phyloP scores from a whole-genome alignment of 2,888 invertebrate species.

The Linnaemya tessellans region DNA sequence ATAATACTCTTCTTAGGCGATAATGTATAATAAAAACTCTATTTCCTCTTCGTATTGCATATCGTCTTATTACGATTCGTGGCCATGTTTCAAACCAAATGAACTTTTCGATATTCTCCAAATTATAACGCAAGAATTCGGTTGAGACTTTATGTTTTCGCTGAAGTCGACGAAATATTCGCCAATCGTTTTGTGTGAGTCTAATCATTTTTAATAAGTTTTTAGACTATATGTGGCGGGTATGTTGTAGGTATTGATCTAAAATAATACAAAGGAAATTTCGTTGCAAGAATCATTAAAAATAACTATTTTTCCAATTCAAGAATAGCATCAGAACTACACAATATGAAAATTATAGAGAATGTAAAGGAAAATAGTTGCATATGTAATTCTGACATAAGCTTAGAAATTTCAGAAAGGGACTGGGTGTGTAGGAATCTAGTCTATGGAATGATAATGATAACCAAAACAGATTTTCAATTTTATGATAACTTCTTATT shows the following conservation, averaged over 20 bases:
- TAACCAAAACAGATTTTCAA: too few species aligned
- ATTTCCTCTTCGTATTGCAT: constrained; percentile 76
- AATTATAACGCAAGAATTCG: constrained; percentile 77
- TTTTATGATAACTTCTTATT: too few species aligned
- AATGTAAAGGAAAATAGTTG: too few species aligned
- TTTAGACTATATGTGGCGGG: constrained; percentile 20
- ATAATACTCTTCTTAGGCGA: constrained; percentile 76
- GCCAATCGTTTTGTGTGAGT: constrained; percentile 74
- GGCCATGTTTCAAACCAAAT: constrained; percentile 77
- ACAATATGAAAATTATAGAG: too few species aligned
- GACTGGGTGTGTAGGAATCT: too few species aligned
- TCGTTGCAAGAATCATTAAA: too few species aligned
- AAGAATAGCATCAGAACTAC: too few species aligned
- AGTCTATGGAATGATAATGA: too few species aligned
- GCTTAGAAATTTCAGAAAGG: too few species aligned
- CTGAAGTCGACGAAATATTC: constrained; percentile 75
- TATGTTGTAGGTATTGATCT: neutral
- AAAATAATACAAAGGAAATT: neutral
- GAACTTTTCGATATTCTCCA: constrained; percentile 77
- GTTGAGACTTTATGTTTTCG: constrained; percentile 79
- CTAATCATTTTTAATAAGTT: constrained; percentile 65
- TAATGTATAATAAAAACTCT: constrained; percentile 76
- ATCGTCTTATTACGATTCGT: constrained; percentile 77
- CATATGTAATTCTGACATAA: too few species aligned
- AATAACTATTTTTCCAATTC: too few species aligned